Evolutionary conservation across 2,113 vertebrate species (phyloP).

Genomic region (Petaurus breviceps): DNA sequence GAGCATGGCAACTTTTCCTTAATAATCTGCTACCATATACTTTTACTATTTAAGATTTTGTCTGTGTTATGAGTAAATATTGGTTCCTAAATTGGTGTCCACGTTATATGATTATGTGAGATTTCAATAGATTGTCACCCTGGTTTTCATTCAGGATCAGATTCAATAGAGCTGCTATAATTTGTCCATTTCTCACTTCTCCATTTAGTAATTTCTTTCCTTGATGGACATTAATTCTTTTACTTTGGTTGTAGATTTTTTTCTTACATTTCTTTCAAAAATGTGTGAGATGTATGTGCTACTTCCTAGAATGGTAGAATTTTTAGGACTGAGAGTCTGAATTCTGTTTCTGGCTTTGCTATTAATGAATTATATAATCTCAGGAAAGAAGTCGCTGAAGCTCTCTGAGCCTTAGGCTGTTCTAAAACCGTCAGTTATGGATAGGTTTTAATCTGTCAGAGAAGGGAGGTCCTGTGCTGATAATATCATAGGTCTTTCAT

Average conservation of each 20-base stretch:
- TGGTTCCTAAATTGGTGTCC: conserved; percentile 25
- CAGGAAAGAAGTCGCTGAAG: neutral
- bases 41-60: conserved; percentile 39
- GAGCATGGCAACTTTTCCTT: conserved; percentile 46
- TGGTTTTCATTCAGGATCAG: neutral
- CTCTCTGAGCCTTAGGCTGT: neutral
- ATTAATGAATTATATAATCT: neutral
- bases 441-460: conserved; percentile 38
- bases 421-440: conserved; percentile 60
- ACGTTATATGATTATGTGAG: neutral
- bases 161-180: neutral
- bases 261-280: neutral
- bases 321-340: neutral
- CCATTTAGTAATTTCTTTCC: neutral
- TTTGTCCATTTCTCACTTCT: neutral
- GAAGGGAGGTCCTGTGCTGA: neutral
- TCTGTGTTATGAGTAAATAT: neutral
- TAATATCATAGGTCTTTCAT: neutral
- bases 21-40: conserved; percentile 26
- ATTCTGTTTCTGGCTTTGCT: neutral
- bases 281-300: neutral
- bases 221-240: neutral
- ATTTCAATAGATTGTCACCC: neutral
- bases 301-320: conserved; percentile 61
- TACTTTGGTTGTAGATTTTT: neutral